Evolutionary conservation across 1,140 invertebrate genomes (phyloP).

Genomic region (Drosophila chauvacae): DNA sequence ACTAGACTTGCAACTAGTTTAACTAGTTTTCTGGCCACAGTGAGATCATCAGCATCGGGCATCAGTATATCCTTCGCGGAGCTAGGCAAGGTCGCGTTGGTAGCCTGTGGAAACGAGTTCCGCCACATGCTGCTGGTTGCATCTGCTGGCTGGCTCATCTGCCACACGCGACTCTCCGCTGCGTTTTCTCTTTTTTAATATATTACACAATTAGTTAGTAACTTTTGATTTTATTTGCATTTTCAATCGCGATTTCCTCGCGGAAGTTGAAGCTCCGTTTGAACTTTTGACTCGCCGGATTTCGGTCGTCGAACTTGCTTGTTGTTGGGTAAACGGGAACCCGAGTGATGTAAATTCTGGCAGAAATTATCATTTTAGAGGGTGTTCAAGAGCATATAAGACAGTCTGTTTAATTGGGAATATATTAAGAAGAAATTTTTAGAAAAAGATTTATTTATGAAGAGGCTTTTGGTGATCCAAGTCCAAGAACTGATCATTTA

Average conservation of each 20-base stretch:
- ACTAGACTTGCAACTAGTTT: conserved; percentile 58
- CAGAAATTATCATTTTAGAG: neutral
- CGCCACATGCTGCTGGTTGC: conserved; percentile 25
- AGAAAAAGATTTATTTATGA: neutral
- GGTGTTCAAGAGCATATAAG: neutral
- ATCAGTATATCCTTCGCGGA: conserved; percentile 63
- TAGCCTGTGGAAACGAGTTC: conserved; percentile 42
- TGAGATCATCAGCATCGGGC: conserved; percentile 2
- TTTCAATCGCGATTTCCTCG: conserved; percentile 71
- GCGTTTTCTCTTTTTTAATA: conserved; percentile 68
- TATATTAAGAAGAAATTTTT: neutral
- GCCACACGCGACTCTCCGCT: conserved; percentile 59
- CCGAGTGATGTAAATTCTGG: conserved; percentile 17
- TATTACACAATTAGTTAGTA: conserved; percentile 71
- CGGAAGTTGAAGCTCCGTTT: conserved; percentile 51
- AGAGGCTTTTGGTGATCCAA: too few species aligned
- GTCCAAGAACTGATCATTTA: too few species aligned
- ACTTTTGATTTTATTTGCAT: conserved; percentile 69
- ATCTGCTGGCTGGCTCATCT: conserved; percentile 51
- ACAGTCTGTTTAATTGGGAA: neutral
- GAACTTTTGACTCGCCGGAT: conserved; percentile 61
- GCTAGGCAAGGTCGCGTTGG: conserved; percentile 60
- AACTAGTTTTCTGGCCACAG: conserved; percentile 52
- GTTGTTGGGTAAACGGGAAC: neutral
- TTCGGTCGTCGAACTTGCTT: conserved; percentile 52